Evolutionary conservation across 2,888 invertebrate species (phyloP).

Genomic region (Eugnorisma glareosa): DNA sequence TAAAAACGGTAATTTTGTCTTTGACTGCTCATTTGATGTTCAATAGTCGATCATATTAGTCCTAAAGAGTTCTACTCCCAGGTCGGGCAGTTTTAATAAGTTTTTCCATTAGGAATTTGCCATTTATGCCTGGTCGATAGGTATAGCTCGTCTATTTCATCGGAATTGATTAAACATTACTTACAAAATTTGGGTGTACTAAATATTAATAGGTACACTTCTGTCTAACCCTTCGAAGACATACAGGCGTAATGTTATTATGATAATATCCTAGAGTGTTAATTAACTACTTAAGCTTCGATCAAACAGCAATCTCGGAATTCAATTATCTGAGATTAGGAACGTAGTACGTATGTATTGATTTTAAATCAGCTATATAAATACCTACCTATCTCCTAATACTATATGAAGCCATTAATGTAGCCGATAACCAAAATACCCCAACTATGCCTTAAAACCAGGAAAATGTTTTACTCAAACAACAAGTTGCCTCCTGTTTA

Average conservation of each 20-base stretch:
- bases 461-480: neutral
- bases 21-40: neutral
- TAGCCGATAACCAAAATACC: neutral
- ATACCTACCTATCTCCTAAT: neutral
- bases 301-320: neutral
- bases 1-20: neutral
- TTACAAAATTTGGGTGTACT: too few relatives aligned
- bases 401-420: neutral
- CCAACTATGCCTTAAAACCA: neutral
- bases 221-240: too few relatives aligned
- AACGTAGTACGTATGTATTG: constrained; percentile 2
- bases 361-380: constrained; percentile 3
- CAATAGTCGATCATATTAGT: neutral
- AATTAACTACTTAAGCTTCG: neutral
- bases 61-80: neutral
- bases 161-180: too few relatives aligned
- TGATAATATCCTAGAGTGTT: neutral
- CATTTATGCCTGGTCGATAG: too few relatives aligned
- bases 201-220: neutral
- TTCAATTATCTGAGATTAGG: constrained; percentile 28
- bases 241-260: neutral
- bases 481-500: neutral
- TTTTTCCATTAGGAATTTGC: neutral
- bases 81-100: neutral
- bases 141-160: too few relatives aligned